Evolutionary conservation across 2,113 vertebrate species (phyloP), one percentile per base, ranked within the genome.

Genomic region (Limnothrissa miodon): DNA sequence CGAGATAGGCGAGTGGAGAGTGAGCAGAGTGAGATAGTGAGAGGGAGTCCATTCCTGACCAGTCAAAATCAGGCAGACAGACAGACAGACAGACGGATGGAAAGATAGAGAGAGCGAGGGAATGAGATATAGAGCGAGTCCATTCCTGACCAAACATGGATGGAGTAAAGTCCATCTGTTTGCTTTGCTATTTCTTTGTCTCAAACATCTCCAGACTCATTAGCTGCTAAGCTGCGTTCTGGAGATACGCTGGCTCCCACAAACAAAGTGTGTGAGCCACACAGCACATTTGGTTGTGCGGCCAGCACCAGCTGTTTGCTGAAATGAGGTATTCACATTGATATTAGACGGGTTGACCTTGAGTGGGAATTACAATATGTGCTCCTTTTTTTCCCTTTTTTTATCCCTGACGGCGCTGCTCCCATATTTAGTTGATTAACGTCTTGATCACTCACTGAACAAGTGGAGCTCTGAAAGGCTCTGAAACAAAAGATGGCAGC

Each of bases 221-320:
- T 85, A 81, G 62, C 33, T 66, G 10, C 0, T 11, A n/a, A 4
- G 62, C 10, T 36, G 62, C 62, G 17, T 33, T 70, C 29, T 70
- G 2, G 62, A 70, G 62, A 70, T 70, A 70, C 10, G 59, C n/a
- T 25, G 8, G 59, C 59, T 66, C 59, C 29, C 46, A 48, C 46
- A 9, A 45, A 51, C 44, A 33, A 80, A 56, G n/a, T 62, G 33
- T 62, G 0, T 33, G 80, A 85, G 83, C 89, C 82, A 87, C 84
- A 86, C 86, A 84, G 88, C 48, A 85, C 80, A 86, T 87, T 48
- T 48, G 66, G 44, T 87, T 70, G 11, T 36, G 62, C 87, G 48
- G 82, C 80, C 82, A 83, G 90, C 78, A 78, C 87, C 84, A 51
- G 83, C 85, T 86, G 86, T 90, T 91, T 91, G 84, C 89, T 91